Evolutionary conservation across 2,113 vertebrate genomes (phyloP).

Genomic region (Salvator merianae): DNA sequence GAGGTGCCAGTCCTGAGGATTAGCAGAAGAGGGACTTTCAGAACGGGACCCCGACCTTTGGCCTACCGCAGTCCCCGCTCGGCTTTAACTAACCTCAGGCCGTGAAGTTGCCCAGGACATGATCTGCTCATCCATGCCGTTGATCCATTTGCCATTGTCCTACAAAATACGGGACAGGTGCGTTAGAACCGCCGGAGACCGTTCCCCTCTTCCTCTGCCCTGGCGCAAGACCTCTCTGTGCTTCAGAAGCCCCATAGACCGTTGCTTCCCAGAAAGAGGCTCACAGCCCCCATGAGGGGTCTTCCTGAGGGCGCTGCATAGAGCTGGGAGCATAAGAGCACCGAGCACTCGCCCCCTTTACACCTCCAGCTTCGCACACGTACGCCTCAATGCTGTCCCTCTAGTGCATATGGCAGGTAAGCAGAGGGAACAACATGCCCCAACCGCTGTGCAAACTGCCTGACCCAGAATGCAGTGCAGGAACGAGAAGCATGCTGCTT

Average conservation of each 20-base stretch:
- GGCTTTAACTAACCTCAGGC: constrained; percentile 85
- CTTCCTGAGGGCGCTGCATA: not conserved
- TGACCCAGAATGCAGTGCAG: no score
- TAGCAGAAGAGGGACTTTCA: constrained; percentile 12
- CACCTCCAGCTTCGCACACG: not conserved
- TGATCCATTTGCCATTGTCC: constrained; percentile 97
- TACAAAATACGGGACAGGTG: constrained; percentile 61
- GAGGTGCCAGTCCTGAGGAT: constrained; percentile 92
- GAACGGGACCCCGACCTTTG: not conserved
- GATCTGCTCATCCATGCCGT: constrained; percentile 94
- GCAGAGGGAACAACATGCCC: no score
- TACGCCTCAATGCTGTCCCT: no score
- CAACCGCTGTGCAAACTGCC: no score
- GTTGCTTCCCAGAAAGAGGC: not conserved
- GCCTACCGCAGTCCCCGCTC: no score
- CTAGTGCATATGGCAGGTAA: no score
- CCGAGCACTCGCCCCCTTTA: not conserved
- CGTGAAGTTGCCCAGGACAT: constrained; percentile 97
- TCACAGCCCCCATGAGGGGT: not conserved
- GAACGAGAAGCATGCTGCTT: no score
- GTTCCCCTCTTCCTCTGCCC: not conserved
- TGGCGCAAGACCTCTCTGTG: no score
- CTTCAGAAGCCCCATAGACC: not conserved
- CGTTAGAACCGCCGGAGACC: not conserved
- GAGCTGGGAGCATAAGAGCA: not conserved